These are phyloP conservation scores for Urocitellus parryii DNA, from an alignment of 2,113 vertebrate genomes.

Conservation along the genomic window DNA sequence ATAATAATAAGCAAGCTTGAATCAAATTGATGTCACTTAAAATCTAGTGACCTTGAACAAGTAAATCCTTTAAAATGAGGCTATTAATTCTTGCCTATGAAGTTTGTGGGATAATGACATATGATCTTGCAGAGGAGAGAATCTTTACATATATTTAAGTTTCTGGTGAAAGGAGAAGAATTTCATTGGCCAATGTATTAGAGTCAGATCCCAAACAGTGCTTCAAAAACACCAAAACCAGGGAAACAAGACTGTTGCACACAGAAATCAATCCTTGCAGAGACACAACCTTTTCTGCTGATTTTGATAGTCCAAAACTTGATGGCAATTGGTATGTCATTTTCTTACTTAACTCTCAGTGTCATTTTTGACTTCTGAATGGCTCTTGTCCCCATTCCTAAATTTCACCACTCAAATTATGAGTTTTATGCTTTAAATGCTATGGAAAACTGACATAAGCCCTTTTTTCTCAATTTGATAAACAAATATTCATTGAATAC, in stretches of 20 bases:
- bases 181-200: neutral
- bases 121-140: neutral
- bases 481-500: neutral
- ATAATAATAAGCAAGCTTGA: neutral
- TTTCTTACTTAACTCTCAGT: neutral
- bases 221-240: conserved; percentile 18
- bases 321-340: neutral
- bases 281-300: conserved; percentile 23
- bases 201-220: neutral
- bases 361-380: neutral
- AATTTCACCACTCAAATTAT: neutral
- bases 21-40: neutral
- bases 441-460: neutral
- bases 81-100: neutral
- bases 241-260: neutral
- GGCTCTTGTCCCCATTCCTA: neutral
- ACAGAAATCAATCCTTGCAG: neutral
- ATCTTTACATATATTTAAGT: neutral
- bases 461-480: neutral
- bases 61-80: conserved; percentile 34
- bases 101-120: neutral
- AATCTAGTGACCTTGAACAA: neutral
- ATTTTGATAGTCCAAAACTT: conserved; percentile 53
- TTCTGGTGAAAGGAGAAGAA: neutral
- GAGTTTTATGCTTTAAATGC: neutral